phyloP scores from a whole-genome alignment of 2,113 vertebrate genomes.

The Corynorhinus townsendii region DNA sequence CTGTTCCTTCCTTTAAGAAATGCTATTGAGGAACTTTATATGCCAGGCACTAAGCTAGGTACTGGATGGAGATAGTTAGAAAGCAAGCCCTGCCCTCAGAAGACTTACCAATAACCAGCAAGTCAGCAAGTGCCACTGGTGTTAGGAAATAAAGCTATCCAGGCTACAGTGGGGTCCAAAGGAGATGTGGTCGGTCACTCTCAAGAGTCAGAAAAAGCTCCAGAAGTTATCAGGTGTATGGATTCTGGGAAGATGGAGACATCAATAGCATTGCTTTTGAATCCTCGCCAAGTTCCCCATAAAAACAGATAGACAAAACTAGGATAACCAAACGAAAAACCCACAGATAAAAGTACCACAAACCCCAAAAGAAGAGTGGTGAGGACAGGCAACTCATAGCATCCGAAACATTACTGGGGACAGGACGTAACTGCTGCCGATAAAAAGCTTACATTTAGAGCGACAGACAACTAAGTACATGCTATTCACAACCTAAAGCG shows the following conservation, averaged over 20 bases:
- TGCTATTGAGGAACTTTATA: background rate
- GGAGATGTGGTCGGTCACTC: background rate
- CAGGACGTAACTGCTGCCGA: background rate
- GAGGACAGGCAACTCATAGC: background rate
- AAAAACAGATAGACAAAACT: background rate
- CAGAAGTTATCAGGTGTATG: background rate
- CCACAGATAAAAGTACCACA: background rate
- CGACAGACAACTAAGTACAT: no score
- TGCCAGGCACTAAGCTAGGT: background rate
- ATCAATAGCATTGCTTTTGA: background rate
- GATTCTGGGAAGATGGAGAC: background rate
- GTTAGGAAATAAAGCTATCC: background rate
- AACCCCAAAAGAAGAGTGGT: background rate
- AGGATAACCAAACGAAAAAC: background rate
- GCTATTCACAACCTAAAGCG: background rate
- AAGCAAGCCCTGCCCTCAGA: background rate
- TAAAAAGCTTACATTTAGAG: background rate
- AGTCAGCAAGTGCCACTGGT: background rate
- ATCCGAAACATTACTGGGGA: background rate
- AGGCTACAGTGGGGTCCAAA: background rate
- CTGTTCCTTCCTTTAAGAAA: background rate
- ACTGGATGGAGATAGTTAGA: background rate
- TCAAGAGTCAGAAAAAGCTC: background rate
- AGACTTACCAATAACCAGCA: background rate
- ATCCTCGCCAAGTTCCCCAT: background rate